Base-by-base conservation (phyloP, 2,888 invertebrate species). In the Lagria hirta region DNA sequence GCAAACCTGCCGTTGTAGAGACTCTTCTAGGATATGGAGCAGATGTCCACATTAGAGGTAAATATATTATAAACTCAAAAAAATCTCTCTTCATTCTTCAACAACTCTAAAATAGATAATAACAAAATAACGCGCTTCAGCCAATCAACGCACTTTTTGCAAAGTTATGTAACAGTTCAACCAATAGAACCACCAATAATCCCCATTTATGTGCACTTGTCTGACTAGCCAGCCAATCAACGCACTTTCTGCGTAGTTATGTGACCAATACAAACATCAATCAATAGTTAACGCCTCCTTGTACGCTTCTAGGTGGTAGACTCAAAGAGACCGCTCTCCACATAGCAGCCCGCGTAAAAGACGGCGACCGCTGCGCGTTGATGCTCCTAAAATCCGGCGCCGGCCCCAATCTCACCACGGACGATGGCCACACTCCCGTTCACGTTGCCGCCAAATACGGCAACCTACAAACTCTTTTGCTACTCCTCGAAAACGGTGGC, bases 311-410 rank as follows among this genome's bases (percentile, higher is more conserved):
- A 78, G 92, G 92, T 16, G 93, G 93, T 1, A 84, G 83, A 62
- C 79, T 88, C 49, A 82, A 87, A 26, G 98, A 99, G 73, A 98
- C 99, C 0, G 94, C 99, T 0, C 75, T 99, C 18, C 99, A 99
- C 67, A 94, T 99, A 48, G 96, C 96, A n/a, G 92, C 96, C 0
- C 78, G 95, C 52, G 91, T 94, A 43, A 85, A 85, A 59, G 95
- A 90, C 60, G 92, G 91, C 2, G 89, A 92, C 65, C 82, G 87
- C 61, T 98, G 98, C 72, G 97, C 96, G 3, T 80, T 97, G 56
- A 97, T 99, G 96, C 75, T 99, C 50, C 75, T 99, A 20, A 99
- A 99, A 72, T 96, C 96, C 2, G 99, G 99, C 0, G 98, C 98
- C 4, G 90, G 94, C 45, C 93, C 97, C 1, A 98, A 99, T 73